Conservation (phyloP, 2,888 invertebrate genomes). For the Macrophya alboannulata region DNA sequence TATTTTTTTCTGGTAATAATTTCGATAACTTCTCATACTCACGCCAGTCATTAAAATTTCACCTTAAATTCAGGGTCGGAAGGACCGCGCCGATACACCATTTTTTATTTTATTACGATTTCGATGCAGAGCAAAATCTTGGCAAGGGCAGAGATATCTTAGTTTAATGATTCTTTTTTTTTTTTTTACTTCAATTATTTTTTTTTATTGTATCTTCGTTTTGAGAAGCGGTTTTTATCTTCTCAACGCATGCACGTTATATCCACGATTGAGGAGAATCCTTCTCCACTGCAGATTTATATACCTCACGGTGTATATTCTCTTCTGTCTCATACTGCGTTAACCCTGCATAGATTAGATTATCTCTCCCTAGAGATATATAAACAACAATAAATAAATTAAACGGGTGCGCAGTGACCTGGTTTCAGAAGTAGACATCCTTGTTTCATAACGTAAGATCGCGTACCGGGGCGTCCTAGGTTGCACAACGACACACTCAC, state of each 20-base stretch:
- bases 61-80: constrained; percentile 14
- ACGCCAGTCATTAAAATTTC: constrained; percentile 20
- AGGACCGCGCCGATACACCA: background rate
- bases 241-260: background rate
- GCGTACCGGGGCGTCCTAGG: constrained; percentile 39
- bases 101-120: background rate
- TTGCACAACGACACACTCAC: constrained; percentile 43
- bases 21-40: background rate
- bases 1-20: background rate
- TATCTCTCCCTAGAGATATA: constrained; percentile 52
- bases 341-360: constrained; percentile 6
- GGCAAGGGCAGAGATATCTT: background rate
- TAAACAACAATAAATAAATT: constrained; percentile 67
- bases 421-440: constrained; percentile 55
- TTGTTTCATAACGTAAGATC: constrained; percentile 50
- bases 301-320: background rate
- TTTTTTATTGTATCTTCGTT: background rate
- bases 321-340: background rate
- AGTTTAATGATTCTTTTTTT: background rate
- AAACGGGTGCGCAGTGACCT: constrained; percentile 66
- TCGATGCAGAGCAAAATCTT: background rate
- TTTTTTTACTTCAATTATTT: background rate
- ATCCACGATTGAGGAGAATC: background rate
- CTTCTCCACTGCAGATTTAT: background rate
- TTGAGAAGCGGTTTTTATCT: no score